Conservation (phyloP, 2,888 invertebrate species). For the Dromius quadrimaculatus region DNA sequence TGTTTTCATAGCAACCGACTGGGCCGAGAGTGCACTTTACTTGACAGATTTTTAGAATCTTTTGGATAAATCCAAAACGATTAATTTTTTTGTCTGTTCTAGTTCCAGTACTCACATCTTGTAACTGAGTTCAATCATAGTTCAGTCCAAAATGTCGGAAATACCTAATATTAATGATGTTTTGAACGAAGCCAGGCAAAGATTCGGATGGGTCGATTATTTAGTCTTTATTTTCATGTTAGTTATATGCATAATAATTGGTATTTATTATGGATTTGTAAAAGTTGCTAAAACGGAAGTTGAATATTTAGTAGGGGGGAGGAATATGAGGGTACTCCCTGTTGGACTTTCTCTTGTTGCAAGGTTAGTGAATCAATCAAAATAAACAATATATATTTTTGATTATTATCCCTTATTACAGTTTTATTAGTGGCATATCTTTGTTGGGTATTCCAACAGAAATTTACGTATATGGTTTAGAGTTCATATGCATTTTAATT, state of each 20-base stretch:
- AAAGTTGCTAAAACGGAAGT: constrained; percentile 74
- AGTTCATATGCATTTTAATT: constrained; percentile 76
- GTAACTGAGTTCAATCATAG: no score
- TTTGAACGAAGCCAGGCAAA: constrained; percentile 62
- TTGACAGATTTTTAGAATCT: no score
- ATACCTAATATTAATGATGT: constrained; percentile 61
- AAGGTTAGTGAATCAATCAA: constrained; percentile 69
- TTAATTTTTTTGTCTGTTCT: no score
- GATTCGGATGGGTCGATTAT: constrained; percentile 78
- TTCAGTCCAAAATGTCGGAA: no score
- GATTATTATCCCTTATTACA: constrained; percentile 74
- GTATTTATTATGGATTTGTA: constrained; percentile 85
- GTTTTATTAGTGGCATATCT: constrained; percentile 34
- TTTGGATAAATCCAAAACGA: no score
- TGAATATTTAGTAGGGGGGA: constrained; percentile 84
- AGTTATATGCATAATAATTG: constrained; percentile 80
- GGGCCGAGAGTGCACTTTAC: no score
- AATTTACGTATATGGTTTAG: constrained; percentile 82
- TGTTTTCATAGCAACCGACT: no score
- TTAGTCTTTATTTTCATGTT: constrained; percentile 83
- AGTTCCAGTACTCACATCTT: no score
- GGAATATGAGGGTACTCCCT: constrained; percentile 85
- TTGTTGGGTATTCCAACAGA: constrained; percentile 78
- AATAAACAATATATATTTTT: constrained; percentile 71
- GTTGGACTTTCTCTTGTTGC: constrained; percentile 88